phyloP scores from a whole-genome alignment of 2,888 invertebrate species.

The Drosophila ustulata region DNA sequence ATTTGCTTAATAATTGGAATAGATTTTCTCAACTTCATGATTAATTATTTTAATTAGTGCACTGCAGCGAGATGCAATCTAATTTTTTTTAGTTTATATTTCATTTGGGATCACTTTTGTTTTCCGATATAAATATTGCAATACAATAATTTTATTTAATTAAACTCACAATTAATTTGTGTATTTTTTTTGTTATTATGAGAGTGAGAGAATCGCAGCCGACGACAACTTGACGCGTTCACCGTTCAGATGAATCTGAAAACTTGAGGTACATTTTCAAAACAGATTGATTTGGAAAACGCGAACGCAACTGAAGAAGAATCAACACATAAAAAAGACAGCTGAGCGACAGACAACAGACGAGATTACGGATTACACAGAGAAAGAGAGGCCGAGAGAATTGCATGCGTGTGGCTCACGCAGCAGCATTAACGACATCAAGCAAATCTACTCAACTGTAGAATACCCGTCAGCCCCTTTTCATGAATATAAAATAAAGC shows the following conservation, averaged over 20 bases:
- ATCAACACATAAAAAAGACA: slow-evolving; percentile 1
- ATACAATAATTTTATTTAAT: neutral
- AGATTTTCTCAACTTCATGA: too few relatives aligned
- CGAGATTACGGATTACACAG: slow-evolving; percentile 25
- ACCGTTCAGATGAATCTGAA: slow-evolving; percentile 80
- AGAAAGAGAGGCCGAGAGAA: neutral
- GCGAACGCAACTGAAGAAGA: slow-evolving; percentile 34
- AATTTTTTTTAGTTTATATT: neutral
- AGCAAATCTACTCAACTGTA: neutral
- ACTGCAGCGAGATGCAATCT: neutral
- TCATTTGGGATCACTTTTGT: neutral
- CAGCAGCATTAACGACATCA: slow-evolving; percentile 7
- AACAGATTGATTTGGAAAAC: slow-evolving; percentile 73
- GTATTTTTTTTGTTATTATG: slow-evolving; percentile 1
- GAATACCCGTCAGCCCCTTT: neutral
- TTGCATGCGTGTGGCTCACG: neutral
- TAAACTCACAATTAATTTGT: slow-evolving; percentile 24
- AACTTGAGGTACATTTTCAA: slow-evolving; percentile 68
- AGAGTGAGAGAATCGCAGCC: slow-evolving; percentile 11
- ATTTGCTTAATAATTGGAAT: too few relatives aligned
- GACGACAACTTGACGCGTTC: slow-evolving; percentile 69
- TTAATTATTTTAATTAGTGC: neutral
- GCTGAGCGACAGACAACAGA: slow-evolving; percentile 10
- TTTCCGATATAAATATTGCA: neutral
- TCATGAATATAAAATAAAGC: too few relatives aligned